Base-by-base conservation (phyloP, 2,797 vertebrate genomes). In the Craterocephalus amniculus region DNA sequence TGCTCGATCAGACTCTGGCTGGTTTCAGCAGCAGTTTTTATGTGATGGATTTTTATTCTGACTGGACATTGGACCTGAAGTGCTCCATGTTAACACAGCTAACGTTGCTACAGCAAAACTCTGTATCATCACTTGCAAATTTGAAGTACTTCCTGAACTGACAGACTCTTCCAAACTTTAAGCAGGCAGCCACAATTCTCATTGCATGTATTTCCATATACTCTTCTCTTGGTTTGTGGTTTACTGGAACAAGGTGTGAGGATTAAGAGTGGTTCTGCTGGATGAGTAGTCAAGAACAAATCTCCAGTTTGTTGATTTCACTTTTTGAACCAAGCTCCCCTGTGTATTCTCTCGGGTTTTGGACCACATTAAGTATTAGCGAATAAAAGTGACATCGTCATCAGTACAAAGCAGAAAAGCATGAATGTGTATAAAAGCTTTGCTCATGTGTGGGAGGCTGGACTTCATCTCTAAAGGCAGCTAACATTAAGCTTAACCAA, bases 361-460 rank as follows among this genome's bases (percentile, higher is more conserved):
- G 0, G 10, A 55, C 18, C 16, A 70, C 11, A 48, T 67, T 12
- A 18, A 72, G 6, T 73, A 72, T 79, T 72, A 70, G 24, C 61
- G 22, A 69, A 67, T 16, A 57, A 43, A 65, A 60, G 49, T 36
- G 63, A 74, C 22, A 14, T 52, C 22, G 35, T 38, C 20, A 10
- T 63, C 24, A 43, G 59, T 45, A 49, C n/a, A 4, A 36, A 32
- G 58, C 36, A 69, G 63, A 34, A 68, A 71, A 68, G 14, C 76
- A 55, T 62, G 40, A 79, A 55, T 51, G 48, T 48, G 67, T 49
- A 78, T 83, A 40, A 79, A 76, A 85, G 55, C 40, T 56, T 14
- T 31, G 14, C 24, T 9, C 68, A 27, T 72, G 40, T 72, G 60
- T 51, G 66, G 52, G 45, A 70, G 60, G 70, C 26, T 54, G 40